Evolutionary conservation across 92 coral and sea anemone genomes (phyloP).

Genomic region (Meandrina meandrites): DNA sequence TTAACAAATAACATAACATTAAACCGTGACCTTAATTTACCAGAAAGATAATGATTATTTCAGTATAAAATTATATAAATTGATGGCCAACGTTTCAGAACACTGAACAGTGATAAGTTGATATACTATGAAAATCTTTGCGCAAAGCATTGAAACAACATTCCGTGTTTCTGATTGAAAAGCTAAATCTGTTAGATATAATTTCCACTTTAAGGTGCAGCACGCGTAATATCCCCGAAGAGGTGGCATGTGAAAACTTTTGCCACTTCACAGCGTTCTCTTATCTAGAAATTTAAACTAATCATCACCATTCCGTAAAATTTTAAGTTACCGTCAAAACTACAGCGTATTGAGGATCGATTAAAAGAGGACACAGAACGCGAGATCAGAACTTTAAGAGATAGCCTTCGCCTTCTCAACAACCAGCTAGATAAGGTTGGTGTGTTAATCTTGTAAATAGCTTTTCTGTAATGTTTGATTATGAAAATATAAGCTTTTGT

Average conservation of each 20-base stretch:
- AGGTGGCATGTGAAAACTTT: not conserved
- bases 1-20: not conserved
- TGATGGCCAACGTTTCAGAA: not conserved
- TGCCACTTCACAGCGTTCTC: not conserved
- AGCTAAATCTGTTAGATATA: not conserved
- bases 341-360: conserved; percentile 70
- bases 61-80: too few relatives aligned
- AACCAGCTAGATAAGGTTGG: conserved; percentile 87
- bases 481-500: not conserved
- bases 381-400: conserved; percentile 83
- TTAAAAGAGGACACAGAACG: conserved; percentile 73
- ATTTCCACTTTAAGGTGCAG: not conserved
- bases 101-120: not conserved
- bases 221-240: not conserved
- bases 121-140: too few relatives aligned
- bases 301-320: not conserved
- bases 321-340: conserved; percentile 74
- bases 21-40: not conserved
- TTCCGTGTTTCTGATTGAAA: too few relatives aligned
- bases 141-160: too few relatives aligned
- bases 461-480: too few relatives aligned
- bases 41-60: not conserved
- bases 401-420: conserved; percentile 77
- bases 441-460: not conserved
- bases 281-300: not conserved